Evolutionary conservation across 2,888 invertebrate genomes (phyloP).

Genomic region (Biston stratarius): DNA sequence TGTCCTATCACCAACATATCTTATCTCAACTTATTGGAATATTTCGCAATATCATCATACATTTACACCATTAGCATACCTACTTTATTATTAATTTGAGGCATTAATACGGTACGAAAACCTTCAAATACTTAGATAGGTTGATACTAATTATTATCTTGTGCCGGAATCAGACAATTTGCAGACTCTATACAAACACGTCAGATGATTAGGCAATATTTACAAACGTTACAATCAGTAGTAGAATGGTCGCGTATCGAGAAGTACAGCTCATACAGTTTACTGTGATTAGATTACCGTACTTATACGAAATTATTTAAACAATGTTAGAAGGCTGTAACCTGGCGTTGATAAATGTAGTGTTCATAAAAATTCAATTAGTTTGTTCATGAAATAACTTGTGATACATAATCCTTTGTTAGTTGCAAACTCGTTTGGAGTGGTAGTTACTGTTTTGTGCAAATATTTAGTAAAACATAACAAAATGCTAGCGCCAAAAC

Average conservation of each 20-base stretch:
- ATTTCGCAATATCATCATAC: constrained; percentile 9
- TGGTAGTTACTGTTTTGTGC: constrained; percentile 2
- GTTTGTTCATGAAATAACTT: not conserved
- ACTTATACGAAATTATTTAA: constrained; percentile 3
- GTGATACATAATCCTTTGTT: not conserved
- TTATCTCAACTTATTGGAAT: not conserved
- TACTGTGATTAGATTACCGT: constrained; percentile 21
- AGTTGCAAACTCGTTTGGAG: not conserved
- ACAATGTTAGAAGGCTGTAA: not conserved
- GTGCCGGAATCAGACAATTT: constrained; percentile 17
- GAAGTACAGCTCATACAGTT: constrained; percentile 26
- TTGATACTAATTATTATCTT: not conserved
- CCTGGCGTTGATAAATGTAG: not conserved
- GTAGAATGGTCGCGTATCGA: constrained; percentile 33
- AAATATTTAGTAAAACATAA: not conserved
- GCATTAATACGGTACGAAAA: not conserved
- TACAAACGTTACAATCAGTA: constrained; percentile 38
- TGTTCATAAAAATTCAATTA: not conserved
- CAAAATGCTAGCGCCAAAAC: constrained; percentile 44
- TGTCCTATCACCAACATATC: not conserved
- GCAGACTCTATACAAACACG: constrained; percentile 17
- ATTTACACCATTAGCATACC: not conserved
- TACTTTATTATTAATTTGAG: not conserved
- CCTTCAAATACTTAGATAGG: not conserved
- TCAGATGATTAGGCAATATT: constrained; percentile 40